Evolutionary conservation across 92 coral and sea anemone genomes (phyloP).

Genomic region (Epizoanthus ramosus): DNA sequence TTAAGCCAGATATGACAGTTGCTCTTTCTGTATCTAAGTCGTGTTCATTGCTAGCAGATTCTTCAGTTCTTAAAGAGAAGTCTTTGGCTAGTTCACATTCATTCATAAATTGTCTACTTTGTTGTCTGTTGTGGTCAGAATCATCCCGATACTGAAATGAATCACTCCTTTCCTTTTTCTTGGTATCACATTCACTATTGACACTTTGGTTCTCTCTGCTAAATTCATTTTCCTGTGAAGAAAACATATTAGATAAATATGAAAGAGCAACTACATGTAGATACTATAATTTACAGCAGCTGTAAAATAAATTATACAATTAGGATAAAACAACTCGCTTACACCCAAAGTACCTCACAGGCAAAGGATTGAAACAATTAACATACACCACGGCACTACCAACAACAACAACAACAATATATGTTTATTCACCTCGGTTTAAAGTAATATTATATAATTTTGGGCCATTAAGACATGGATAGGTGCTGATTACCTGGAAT

Average conservation of each 20-base stretch:
- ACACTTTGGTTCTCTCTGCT: background rate
- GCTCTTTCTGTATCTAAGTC: background rate
- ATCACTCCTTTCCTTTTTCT: background rate
- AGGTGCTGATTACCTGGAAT: too few relatives aligned
- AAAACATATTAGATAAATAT: background rate
- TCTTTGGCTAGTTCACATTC: too few relatives aligned
- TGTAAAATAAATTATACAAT: too few relatives aligned
- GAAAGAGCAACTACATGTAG: background rate
- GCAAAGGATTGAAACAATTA: too few relatives aligned
- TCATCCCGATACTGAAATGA: background rate
- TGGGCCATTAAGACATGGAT: too few relatives aligned
- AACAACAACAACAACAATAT: too few relatives aligned
- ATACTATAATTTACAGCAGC: too few relatives aligned
- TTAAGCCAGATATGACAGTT: slow-evolving; percentile 1
- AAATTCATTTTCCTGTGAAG: slow-evolving; percentile 31
- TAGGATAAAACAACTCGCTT: too few relatives aligned
- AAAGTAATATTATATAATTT: too few relatives aligned
- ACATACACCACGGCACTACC: too few relatives aligned
- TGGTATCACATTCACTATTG: background rate
- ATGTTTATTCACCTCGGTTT: too few relatives aligned
- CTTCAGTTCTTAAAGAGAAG: background rate
- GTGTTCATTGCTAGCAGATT: background rate
- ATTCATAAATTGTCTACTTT: background rate
- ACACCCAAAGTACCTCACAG: too few relatives aligned
- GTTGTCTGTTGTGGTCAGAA: background rate